A percentile compares a stretch with the other conserved stretches of the same genome.
Conservation (phyloP, 2,113 vertebrate genomes). For the Scatophagus argus region DNA sequence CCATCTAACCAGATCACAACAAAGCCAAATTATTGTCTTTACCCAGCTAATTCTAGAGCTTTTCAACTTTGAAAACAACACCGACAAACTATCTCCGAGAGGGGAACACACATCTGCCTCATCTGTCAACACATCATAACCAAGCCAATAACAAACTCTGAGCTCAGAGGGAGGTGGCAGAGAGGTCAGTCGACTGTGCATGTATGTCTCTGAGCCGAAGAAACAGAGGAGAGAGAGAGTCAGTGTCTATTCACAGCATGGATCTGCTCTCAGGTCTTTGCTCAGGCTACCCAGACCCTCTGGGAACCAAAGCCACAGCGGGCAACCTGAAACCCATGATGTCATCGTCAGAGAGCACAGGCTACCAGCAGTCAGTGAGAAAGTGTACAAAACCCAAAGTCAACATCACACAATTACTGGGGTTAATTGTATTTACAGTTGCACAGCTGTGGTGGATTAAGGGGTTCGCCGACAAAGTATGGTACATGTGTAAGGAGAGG, state of each 20-base stretch:
- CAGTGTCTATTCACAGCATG: constrained; percentile 48
- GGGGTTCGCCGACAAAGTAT: constrained; percentile 28
- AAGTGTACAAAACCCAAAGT: constrained; percentile 67
- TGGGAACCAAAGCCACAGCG: constrained; percentile 69
- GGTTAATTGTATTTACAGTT: constrained; percentile 78
- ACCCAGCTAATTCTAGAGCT: constrained; percentile 40
- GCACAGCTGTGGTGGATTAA: constrained; percentile 70
- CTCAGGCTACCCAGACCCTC: constrained; percentile 48
- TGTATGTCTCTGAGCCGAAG: constrained; percentile 30
- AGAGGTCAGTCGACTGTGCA: constrained; percentile 60
- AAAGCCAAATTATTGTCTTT: constrained; percentile 22
- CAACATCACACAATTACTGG: constrained; percentile 71
- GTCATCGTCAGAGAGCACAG: constrained; percentile 72
- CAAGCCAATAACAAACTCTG: constrained; percentile 63
- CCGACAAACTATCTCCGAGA: constrained; percentile 32
- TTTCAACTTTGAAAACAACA: constrained; percentile 47
- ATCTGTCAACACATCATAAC: constrained; percentile 74
- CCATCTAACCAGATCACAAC: background rate
- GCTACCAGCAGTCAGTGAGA: constrained; percentile 71
- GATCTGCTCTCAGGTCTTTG: constrained; percentile 57
- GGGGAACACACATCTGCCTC: constrained; percentile 71
- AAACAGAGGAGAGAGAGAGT: background rate
- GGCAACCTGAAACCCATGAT: constrained; percentile 80
- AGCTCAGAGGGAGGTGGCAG: constrained; percentile 61
- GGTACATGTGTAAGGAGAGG: constrained; percentile 22